Percentiles rank a stretch among this genome's conserved stretches.
These are phyloP conservation scores for Orestias chungarensis DNA, from an alignment of 2,797 vertebrate species.

Conservation along the genomic window DNA sequence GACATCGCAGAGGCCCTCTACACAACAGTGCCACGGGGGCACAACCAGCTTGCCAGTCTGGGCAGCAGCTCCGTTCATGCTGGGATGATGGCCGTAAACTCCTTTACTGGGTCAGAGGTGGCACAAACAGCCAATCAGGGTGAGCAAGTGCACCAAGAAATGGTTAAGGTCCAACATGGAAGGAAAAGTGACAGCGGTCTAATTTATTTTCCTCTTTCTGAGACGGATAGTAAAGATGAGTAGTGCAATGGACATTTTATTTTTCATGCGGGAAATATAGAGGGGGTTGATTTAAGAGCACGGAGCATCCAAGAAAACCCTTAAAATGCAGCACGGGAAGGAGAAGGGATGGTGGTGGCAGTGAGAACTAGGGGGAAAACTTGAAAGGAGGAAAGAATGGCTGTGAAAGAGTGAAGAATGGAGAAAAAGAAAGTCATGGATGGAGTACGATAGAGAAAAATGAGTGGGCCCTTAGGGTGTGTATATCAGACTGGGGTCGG, in stretches of 20 bases:
- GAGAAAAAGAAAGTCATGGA: slow-evolving; percentile 63
- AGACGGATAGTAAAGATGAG: slow-evolving; percentile 28
- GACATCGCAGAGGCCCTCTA: slow-evolving; percentile 96
- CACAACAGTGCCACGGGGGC: slow-evolving; percentile 91
- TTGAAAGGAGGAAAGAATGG: slow-evolving; percentile 43
- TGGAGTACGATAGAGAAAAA: slow-evolving; percentile 75
- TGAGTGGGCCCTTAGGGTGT: slow-evolving; percentile 76
- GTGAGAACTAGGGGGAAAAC: slow-evolving; percentile 39
- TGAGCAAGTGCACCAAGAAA: slow-evolving; percentile 69
- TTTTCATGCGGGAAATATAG: slow-evolving; percentile 62
- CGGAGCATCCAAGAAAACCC: slow-evolving; percentile 32
- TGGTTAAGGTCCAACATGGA: slow-evolving; percentile 19
- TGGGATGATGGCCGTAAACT: slow-evolving; percentile 96
- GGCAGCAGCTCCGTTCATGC: slow-evolving; percentile 90
- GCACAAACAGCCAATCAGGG: slow-evolving; percentile 95
- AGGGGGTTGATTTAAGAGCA: slow-evolving; percentile 53
- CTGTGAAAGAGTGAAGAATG: slow-evolving; percentile 66
- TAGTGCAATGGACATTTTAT: slow-evolving; percentile 41
- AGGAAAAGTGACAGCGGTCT: slow-evolving; percentile 32
- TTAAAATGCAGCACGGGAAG: slow-evolving; percentile 48
- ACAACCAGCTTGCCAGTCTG: slow-evolving; percentile 92
- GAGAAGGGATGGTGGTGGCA: slow-evolving; percentile 17
- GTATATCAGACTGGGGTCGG: slow-evolving; percentile 78
- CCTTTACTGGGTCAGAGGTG: slow-evolving; percentile 92
- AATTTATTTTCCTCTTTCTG: slow-evolving; percentile 22